Percentiles rank a stretch among this genome's conserved stretches.
These are phyloP conservation scores for Pipistrellus kuhlii DNA, from an alignment of 2,797 vertebrate species.

Conservation along the genomic window DNA sequence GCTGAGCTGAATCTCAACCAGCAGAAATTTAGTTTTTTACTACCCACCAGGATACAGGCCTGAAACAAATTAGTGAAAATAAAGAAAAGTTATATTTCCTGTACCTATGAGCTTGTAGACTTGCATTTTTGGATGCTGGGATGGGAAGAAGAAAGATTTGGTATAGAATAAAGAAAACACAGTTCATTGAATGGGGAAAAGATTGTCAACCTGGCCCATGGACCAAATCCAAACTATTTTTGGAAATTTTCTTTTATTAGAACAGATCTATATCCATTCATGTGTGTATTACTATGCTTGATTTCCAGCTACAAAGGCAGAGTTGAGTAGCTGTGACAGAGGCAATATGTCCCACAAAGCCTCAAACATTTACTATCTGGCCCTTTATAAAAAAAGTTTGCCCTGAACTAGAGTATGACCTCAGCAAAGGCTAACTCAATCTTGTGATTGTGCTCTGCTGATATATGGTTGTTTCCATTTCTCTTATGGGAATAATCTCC, in stretches of 20 bases:
- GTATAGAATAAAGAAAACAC: neutral
- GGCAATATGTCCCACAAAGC: neutral
- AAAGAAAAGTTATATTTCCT: neutral
- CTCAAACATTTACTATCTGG: neutral
- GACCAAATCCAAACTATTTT: constrained; percentile 1
- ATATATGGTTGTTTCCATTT: constrained; percentile 1
- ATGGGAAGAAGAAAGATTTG: constrained; percentile 27
- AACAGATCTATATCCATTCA: neutral
- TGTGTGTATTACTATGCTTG: neutral
- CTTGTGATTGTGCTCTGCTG: neutral
- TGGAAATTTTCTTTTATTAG: constrained; percentile 25
- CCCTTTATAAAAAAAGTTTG: constrained; percentile 2
- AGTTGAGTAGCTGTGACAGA: neutral
- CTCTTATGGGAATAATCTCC: neutral
- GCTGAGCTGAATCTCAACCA: neutral
- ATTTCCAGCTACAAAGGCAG: constrained; percentile 42
- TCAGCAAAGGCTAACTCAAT: neutral
- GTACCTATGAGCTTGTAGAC: neutral
- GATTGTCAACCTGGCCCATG: neutral
- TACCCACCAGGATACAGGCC: neutral
- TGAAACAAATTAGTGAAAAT: constrained; percentile 2
- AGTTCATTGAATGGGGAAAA: neutral
- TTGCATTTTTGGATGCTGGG: neutral
- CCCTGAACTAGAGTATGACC: neutral
- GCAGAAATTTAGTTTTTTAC: neutral